Evolutionary conservation across 1,140 invertebrate genomes (phyloP).

Genomic region (Lycorma delicatula): DNA sequence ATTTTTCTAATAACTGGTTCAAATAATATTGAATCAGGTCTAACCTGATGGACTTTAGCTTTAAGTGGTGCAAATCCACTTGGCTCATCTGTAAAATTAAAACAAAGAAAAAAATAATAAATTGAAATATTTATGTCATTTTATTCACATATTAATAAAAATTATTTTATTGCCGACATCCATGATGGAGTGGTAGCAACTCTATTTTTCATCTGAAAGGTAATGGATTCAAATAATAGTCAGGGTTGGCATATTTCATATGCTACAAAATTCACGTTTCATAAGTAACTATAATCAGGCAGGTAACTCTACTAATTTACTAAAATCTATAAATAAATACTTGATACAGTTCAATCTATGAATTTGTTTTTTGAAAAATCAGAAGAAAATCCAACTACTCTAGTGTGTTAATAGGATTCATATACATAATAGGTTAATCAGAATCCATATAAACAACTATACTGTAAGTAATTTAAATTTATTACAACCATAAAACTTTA

Average conservation of each 20-base stretch:
- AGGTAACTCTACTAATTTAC: too few relatives aligned
- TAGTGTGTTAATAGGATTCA: too few relatives aligned
- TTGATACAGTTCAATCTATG: too few relatives aligned
- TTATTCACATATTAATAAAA: constrained; percentile 10
- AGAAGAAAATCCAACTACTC: too few relatives aligned
- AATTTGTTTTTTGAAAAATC: too few relatives aligned
- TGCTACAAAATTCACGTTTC: background rate
- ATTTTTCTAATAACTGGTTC: constrained; percentile 65
- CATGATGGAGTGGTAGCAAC: background rate
- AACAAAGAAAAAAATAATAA: constrained; percentile 21
- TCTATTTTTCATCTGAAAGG: background rate
- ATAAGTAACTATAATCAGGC: too few relatives aligned
- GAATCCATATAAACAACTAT: too few relatives aligned
- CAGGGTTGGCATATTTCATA: background rate
- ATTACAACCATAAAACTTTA: too few relatives aligned
- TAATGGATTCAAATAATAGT: background rate
- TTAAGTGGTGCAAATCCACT: constrained; percentile 43
- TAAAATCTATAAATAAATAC: too few relatives aligned
- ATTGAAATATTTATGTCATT: constrained; percentile 10
- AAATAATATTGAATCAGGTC: constrained; percentile 58
- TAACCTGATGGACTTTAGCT: constrained; percentile 38
- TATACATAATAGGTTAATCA: too few relatives aligned
- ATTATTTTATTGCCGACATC: background rate
- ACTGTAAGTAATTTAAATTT: too few relatives aligned
- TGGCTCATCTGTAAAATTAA: constrained; percentile 35